These are phyloP conservation scores for Nyctibius bracteatus DNA, from an alignment of 2,113 vertebrate genomes.

Conservation along the genomic window DNA sequence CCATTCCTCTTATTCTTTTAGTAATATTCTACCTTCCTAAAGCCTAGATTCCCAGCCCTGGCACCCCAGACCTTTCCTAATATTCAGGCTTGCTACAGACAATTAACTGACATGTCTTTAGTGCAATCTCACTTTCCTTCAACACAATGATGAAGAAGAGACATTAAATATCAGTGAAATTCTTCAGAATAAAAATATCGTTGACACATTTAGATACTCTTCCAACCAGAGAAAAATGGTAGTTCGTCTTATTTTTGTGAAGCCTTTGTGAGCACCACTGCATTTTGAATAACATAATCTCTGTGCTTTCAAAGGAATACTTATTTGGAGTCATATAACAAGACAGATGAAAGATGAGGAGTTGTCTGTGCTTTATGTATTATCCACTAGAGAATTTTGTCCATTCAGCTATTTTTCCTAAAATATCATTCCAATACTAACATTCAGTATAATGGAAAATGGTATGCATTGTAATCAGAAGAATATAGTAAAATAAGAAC, in stretches of 20 bases:
- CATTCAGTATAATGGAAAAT: background rate
- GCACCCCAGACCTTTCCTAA: background rate
- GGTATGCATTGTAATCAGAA: background rate
- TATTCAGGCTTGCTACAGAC: background rate
- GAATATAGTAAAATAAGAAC: background rate
- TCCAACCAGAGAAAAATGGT: background rate
- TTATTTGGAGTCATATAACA: background rate
- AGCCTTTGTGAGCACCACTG: background rate
- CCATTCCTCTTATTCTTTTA: background rate
- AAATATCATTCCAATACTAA: background rate
- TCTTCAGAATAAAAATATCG: background rate
- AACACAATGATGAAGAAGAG: background rate
- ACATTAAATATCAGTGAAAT: background rate
- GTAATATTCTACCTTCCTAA: background rate
- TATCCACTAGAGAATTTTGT: background rate
- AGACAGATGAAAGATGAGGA: background rate
- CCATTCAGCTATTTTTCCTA: background rate
- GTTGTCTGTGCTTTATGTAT: background rate
- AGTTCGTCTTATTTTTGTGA: background rate
- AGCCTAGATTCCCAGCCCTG: background rate
- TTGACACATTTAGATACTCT: background rate
- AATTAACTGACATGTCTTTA: background rate
- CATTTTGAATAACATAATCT: background rate
- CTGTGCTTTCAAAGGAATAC: background rate
- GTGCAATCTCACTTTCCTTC: background rate